Conservation (phyloP, 2,113 vertebrate genomes). For the Bubo bubo region DNA sequence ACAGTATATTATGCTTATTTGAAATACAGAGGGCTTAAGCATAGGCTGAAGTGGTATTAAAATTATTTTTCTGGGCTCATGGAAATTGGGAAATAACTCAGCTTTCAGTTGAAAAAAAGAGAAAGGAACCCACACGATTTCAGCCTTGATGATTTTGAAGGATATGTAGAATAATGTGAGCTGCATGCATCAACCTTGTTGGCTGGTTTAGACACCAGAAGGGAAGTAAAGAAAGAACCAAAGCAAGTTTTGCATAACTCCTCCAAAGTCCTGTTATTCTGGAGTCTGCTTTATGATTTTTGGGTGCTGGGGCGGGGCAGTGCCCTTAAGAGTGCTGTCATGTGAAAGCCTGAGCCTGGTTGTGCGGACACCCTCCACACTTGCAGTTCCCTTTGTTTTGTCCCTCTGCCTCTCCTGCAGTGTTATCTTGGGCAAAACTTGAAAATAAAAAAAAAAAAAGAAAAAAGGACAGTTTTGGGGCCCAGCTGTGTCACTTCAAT, state of each 20-base stretch:
- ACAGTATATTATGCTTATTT: not conserved
- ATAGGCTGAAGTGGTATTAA: not conserved
- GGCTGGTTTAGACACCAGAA: not conserved
- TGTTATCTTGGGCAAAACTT: not conserved
- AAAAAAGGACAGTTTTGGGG: not conserved
- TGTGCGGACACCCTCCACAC: accelerated
- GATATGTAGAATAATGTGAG: not conserved
- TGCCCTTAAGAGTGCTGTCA: not conserved
- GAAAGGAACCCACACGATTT: not conserved
- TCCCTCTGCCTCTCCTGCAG: not conserved
- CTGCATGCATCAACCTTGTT: not conserved
- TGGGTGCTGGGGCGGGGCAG: not conserved
- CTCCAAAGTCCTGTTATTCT: not conserved
- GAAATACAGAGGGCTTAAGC: not conserved
- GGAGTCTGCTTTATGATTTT: not conserved
- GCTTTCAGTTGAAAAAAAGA: not conserved
- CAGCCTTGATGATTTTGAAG: not conserved
- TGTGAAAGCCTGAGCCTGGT: not conserved
- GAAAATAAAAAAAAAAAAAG: not conserved
- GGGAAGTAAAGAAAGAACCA: not conserved
- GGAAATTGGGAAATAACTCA: not conserved
- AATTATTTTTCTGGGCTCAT: not conserved
- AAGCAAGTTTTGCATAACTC: not conserved
- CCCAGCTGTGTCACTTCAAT: not conserved
- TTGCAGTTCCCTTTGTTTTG: not conserved